Base-by-base conservation (phyloP, 1,140 invertebrate genomes). In the Triops longicaudatus region DNA sequence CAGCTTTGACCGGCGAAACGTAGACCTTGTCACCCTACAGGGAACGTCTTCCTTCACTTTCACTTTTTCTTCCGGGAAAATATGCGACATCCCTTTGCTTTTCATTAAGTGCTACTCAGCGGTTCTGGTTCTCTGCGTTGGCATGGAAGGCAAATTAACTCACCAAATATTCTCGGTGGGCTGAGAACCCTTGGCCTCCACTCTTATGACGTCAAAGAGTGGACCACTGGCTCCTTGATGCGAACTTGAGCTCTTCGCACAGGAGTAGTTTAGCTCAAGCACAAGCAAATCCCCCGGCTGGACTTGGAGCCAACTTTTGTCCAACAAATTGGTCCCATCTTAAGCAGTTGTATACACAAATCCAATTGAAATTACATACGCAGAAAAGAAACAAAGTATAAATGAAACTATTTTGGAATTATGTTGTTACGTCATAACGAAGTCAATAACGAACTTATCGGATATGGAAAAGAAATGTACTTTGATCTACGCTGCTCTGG, bases 131-230 rank as follows among this genome's bases (percentile, higher is more conserved):
- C 50, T 14, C 22, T 63, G 50, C 17, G 11, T 63, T 63, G 10
- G 50, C 50, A 63, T 63, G 50, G 50, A 63, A 63, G 17, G 50
- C n/a, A 63, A 63, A 63, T 63, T 63, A 63, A 63, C 50, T 63
- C 17, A 63, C 50, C 50, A 63, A 63, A 63, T 63, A 63, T 63
- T 63, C 50, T 63, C 50, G 50, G 17, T 22, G 50, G 50, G 17
- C 14, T 22, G 50, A 63, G 50, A 63, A 22, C 22, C 5, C 50
- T 63, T 63, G 50, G 50, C 14, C 50, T 63, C 50, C 50, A 63
- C 50, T 63, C 17, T 9, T 9, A 63, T 63, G 50, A 63, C 50
- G 50, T 63, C 50, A 63, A 63, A 63, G 50, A 63, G 3, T 5
- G 50, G 14, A 17, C 50, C 50, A 63, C 10, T n/a, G 17, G 50